A percentile compares a stretch with the other conserved stretches of the same genome.
Evolutionary conservation across 2,888 invertebrate genomes (phyloP).

Genomic region (Pollenia labialis): DNA sequence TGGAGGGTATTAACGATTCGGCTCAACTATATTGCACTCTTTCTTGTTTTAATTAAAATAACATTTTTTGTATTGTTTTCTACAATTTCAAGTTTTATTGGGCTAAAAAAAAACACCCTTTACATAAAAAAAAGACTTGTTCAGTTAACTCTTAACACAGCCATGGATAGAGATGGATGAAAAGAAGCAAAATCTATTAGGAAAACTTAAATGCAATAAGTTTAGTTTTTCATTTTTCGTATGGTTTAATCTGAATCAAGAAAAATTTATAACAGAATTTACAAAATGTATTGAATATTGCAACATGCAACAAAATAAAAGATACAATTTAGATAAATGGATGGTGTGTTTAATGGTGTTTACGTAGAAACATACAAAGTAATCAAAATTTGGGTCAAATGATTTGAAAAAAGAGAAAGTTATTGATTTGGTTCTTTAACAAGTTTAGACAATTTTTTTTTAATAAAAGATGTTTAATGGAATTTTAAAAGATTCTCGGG

Average conservation of each 20-base stretch:
- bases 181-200: slow-evolving; percentile 26
- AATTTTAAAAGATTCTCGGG: too few relatives aligned
- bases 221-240: slow-evolving; percentile 33
- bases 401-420: slow-evolving; percentile 21
- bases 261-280: slow-evolving; percentile 1
- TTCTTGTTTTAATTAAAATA: too few relatives aligned
- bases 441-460: not conserved
- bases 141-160: slow-evolving; percentile 10
- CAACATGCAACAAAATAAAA: slow-evolving; percentile 38
- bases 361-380: not conserved
- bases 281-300: slow-evolving; percentile 39
- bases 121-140: not conserved
- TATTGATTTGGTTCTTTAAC: not conserved
- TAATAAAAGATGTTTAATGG: too few relatives aligned
- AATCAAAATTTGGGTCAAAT: slow-evolving; percentile 31
- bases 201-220: slow-evolving; percentile 42
- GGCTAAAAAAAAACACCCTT: too few relatives aligned
- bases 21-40: too few relatives aligned
- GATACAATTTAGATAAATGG: slow-evolving; percentile 4
- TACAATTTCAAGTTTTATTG: too few relatives aligned
- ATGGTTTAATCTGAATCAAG: slow-evolving; percentile 1
- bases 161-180: slow-evolving; percentile 1
- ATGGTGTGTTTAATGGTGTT: slow-evolving; percentile 9
- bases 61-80: too few relatives aligned
- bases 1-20: too few relatives aligned